Evolutionary conservation across 2,888 invertebrate species (phyloP), one percentile per base, ranked within the genome.

Genomic region (Halocaridina rubra): DNA sequence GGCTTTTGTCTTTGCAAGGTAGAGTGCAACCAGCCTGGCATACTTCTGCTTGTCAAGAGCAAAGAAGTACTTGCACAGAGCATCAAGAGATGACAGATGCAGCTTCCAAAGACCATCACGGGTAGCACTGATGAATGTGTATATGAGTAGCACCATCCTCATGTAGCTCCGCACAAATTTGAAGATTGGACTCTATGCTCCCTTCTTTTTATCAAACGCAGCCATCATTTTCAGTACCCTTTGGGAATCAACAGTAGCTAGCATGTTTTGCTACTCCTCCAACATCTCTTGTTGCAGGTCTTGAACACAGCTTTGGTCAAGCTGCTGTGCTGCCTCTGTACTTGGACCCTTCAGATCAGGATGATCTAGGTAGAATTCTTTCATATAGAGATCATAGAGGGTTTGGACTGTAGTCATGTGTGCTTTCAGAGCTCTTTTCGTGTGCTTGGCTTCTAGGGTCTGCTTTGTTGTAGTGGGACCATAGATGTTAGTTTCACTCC

Each of bases 391-490:
- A n/a, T 33, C 22, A 22, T 33, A 74, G 72, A 24, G 32, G 3
- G 72, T 24, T 16, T 32, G 39, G 39, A 72, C 39, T 72, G 72
- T 72, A 19, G 72, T 33, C 1, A 72, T 72, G 19, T 72, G 72
- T 33, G 72, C 72, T 72, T 72, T 39, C n/a, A 72, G 32, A n/a
- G 19, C 39, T 33, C 39, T 72, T 33, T 72, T 33, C 33, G 22
- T 72, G 33, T 75, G 75, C 53, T 75, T 75, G n/a, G n/a, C n/a
- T n/a, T n/a, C n/a, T n/a, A 75, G 53, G 46, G 53, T 75, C 53
- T 75, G 75, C 22, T 53, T 53, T 75, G 75, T 53, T 46, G 53
- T 75, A 24, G 75, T 75, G 19, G 53, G 75, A 75, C 75, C 75
- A 53, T 75, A 75, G 46, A 75, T 75, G 46, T 75, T 53, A 5